Percentiles rank a stretch among this genome's conserved stretches.
phyloP scores from a whole-genome alignment of 2,113 vertebrate species.

The Hemibagrus wyckioides region DNA sequence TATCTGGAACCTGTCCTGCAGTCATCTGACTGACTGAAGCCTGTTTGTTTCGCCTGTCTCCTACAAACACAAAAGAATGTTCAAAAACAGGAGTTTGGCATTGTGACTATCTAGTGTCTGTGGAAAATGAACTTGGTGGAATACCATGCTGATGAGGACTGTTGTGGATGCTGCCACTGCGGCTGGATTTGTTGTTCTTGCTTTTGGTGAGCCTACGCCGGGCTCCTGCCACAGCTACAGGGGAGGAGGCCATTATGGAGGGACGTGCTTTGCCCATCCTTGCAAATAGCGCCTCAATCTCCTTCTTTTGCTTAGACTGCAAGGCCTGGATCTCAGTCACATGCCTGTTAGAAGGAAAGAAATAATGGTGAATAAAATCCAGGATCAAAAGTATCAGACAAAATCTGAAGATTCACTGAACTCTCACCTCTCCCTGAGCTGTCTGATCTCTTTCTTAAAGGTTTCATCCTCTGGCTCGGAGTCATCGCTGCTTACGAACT shows the following conservation, averaged over 20 bases:
- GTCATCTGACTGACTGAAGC: slow-evolving; percentile 3
- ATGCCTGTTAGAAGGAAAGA: slow-evolving; percentile 74
- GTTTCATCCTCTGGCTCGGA: slow-evolving; percentile 91
- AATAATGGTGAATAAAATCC: background rate
- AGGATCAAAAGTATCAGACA: background rate
- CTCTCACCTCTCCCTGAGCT: slow-evolving; percentile 85
- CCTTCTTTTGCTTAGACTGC: slow-evolving; percentile 88
- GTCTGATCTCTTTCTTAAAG: slow-evolving; percentile 84
- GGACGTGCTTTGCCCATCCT: slow-evolving; percentile 84
- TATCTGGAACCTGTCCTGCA: slow-evolving; percentile 5
- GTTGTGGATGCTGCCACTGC: slow-evolving; percentile 80
- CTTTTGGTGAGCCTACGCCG: slow-evolving; percentile 84
- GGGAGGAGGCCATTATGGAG: slow-evolving; percentile 81
- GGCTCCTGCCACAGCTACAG: slow-evolving; percentile 83
- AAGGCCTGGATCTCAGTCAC: slow-evolving; percentile 90
- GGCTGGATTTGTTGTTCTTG: slow-evolving; percentile 85
- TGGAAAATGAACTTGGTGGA: background rate
- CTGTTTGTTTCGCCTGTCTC: slow-evolving; percentile 30
- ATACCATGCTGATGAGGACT: slow-evolving; percentile 84
- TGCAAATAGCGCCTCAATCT: slow-evolving; percentile 84
- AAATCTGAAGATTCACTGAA: background rate
- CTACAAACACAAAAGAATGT: slow-evolving; percentile 24
- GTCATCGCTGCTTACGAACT: slow-evolving; percentile 90
- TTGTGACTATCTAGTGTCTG: background rate
- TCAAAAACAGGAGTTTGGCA: background rate